A percentile compares a stretch with the other conserved stretches of the same genome.
Conservation (phyloP, 2,113 vertebrate species). For the Panthera tigris region DNA sequence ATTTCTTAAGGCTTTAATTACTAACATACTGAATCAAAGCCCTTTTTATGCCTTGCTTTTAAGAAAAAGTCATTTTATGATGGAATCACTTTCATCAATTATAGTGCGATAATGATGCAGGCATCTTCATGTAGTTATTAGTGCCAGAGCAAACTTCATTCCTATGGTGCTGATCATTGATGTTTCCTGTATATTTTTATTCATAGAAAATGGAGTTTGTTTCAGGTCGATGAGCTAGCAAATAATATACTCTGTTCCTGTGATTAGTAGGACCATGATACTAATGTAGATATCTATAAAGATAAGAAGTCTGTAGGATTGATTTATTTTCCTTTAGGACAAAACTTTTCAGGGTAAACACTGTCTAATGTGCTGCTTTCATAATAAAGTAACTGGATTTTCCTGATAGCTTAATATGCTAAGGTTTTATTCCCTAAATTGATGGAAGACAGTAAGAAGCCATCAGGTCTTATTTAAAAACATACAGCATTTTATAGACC, state of each 20-base stretch:
- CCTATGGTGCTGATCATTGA: neutral
- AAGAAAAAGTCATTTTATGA: constrained; percentile 56
- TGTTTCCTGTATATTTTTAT: constrained; percentile 28
- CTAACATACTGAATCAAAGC: constrained; percentile 69
- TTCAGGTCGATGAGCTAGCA: constrained; percentile 8
- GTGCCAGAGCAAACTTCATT: constrained; percentile 42
- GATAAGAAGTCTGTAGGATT: constrained; percentile 23
- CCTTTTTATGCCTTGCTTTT: constrained; percentile 60
- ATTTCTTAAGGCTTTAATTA: constrained; percentile 73
- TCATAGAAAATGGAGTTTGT: neutral
- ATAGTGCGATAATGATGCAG: constrained; percentile 47
- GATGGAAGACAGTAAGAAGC: neutral
- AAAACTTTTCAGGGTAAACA: constrained; percentile 49
- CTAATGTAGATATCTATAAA: neutral
- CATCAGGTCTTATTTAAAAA: constrained; percentile 36
- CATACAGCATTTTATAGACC: constrained; percentile 22
- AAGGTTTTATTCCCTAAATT: constrained; percentile 3
- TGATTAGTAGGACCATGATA: neutral
- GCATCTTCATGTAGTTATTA: constrained; percentile 30
- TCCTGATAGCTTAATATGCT: neutral
- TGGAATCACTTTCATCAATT: constrained; percentile 59
- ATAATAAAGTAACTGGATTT: constrained; percentile 44
- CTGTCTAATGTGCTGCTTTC: constrained; percentile 29
- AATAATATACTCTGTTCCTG: neutral
- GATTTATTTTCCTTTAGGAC: neutral